phyloP scores from a whole-genome alignment of 2,113 vertebrate species.

The Mastomys natalensis region DNA sequence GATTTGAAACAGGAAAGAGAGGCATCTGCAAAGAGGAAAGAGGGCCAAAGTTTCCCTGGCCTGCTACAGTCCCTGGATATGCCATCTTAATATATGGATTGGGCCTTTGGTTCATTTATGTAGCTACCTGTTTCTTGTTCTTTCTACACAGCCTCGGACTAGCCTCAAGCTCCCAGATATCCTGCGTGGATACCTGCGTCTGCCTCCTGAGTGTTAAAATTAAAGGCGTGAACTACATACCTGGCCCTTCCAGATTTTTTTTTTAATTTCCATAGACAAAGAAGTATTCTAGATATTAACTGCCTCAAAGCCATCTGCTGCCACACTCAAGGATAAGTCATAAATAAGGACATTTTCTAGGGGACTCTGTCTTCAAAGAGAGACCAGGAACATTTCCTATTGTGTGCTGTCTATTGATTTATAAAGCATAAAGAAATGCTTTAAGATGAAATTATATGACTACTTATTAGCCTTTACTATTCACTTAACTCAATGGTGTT shows the following conservation, averaged over 20 bases:
- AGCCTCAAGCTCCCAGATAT: not conserved
- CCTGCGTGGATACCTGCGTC: not conserved
- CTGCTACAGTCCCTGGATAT: too few species aligned
- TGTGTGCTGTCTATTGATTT: conserved; percentile 22
- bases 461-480: conserved; percentile 55
- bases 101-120: not conserved
- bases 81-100: not conserved
- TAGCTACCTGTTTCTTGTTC: conserved; percentile 33
- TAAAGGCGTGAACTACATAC: not conserved
- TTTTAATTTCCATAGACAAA: not conserved
- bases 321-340: not conserved
- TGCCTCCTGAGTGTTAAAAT: not conserved
- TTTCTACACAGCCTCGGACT: not conserved
- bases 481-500: conserved; percentile 56
- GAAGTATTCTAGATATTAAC: not conserved
- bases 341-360: conserved; percentile 3
- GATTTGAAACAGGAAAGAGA: not conserved
- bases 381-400: not conserved
- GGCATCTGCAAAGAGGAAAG: not conserved
- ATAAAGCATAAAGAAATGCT: conserved; percentile 53
- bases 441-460: conserved; percentile 31
- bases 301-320: not conserved
- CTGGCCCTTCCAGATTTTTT: not conserved
- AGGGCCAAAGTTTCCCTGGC: not conserved
- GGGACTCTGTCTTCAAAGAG: not conserved